phyloP scores from a whole-genome alignment of 2,797 vertebrate genomes.

The Lemur catta region DNA sequence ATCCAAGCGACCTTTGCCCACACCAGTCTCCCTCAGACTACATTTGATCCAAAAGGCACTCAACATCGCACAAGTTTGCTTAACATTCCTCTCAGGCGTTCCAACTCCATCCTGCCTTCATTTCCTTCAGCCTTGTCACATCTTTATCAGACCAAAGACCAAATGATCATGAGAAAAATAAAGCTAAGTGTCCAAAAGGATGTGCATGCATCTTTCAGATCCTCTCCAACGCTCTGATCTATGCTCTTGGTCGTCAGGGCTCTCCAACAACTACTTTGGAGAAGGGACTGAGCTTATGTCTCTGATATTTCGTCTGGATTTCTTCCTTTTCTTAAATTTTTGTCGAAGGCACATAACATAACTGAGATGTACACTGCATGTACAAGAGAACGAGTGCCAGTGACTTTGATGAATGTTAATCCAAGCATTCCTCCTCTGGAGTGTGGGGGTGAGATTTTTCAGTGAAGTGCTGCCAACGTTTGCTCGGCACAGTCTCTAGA shows the following conservation, averaged over 20 bases:
- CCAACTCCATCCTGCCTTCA: not conserved
- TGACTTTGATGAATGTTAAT: constrained; percentile 18
- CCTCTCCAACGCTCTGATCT: not conserved
- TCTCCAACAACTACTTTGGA: constrained; percentile 22
- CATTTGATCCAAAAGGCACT: not conserved
- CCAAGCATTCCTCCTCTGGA: not conserved
- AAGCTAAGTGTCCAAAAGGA: not conserved
- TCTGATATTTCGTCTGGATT: not conserved
- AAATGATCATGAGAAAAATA: not conserved
- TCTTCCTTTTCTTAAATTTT: constrained; percentile 30
- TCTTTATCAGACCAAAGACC: constrained; percentile 19
- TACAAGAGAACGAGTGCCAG: constrained; percentile 30
- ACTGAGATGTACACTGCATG: not conserved
- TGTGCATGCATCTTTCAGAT: no score
- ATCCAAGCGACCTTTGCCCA: not conserved
- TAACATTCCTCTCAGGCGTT: not conserved
- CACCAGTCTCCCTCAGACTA: not conserved
- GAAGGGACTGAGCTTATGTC: not conserved
- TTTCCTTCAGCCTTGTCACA: not conserved
- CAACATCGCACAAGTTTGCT: not conserved
- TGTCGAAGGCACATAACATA: not conserved
- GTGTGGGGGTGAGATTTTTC: constrained; percentile 31
- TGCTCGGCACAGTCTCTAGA: not conserved
- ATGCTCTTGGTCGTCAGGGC: not conserved
- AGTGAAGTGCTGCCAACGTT: not conserved